phyloP scores from a whole-genome alignment of 2,888 invertebrate genomes.

The Thymelicus sylvestris region DNA sequence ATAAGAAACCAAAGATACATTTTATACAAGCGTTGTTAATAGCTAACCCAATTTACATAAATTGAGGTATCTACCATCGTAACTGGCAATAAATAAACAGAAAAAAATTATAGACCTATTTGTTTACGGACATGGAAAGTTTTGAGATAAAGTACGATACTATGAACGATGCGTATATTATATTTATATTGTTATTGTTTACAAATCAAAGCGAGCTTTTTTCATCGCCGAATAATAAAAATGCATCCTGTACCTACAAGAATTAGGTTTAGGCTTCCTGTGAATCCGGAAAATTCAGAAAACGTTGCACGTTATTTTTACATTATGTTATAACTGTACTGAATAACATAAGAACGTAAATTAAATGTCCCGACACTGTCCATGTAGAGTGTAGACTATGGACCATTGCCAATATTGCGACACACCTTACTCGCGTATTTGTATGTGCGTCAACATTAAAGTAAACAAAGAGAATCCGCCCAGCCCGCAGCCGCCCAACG shows the following conservation, averaged over 20 bases:
- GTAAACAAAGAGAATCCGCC: not conserved
- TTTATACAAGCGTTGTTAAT: too few relatives aligned
- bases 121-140: not conserved
- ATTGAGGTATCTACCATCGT: too few relatives aligned
- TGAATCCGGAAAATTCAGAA: not conserved
- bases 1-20: too few relatives aligned
- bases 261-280: not conserved
- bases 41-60: too few relatives aligned
- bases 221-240: not conserved
- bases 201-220: not conserved
- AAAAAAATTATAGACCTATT: not conserved
- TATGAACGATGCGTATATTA: not conserved
- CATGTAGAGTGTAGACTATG: not conserved
- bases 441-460: not conserved
- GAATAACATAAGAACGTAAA: not conserved
- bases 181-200: not conserved
- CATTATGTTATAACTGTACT: not conserved
- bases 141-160: not conserved
- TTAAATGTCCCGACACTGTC: not conserved
- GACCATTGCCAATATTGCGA: conserved; percentile 40
- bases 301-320: conserved; percentile 1
- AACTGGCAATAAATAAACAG: too few relatives aligned
- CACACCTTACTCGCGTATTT: not conserved
- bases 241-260: not conserved
- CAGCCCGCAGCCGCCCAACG: not conserved